Evolutionary conservation across 2,888 invertebrate species (phyloP), one percentile per base, ranked within the genome.

Genomic region (Anthophora plumipes): DNA sequence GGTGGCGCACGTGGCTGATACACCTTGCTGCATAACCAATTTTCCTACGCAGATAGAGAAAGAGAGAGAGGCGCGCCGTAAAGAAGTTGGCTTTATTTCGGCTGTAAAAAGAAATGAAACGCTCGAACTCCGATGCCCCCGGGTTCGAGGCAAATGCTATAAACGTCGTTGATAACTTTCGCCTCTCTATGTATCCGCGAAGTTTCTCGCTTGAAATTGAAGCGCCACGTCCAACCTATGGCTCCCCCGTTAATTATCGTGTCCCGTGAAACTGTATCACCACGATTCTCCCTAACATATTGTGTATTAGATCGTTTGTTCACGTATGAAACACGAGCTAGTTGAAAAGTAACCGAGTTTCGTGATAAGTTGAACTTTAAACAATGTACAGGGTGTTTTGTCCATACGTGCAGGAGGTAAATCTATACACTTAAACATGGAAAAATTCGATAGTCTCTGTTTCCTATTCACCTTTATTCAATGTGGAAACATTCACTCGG

Each of bases 51-150:
- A 4, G 31, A 31, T 1, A 20, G 8, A 50, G 20, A 6, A 14
- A 52, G 7, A 6, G 39, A 25, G 46, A 46, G 46, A 31, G 68
- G 6, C 68, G 63, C 46, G 17, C 31, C 63, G 25, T 68, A 68
- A 68, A 57, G 43, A 57, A 57, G 14, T 20, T 22, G 14, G 37
- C 14, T 74, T 74, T 60, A 74, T 60, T 43, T 20, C 43, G 59
- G 17, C 60, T 60, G 43, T 74, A 74, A 74, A 74, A 57, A 8
- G 31, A 20, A 59, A 25, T 41, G 31, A 67, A 59, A 59, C 25
- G 41, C n/a, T 41, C 25, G 12, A 37, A 43, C 37, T 22, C 22
- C 37, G n/a, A 22, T n/a, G 14, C 43, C 25, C 17, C 8, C 4
- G 14, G 14, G 5, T 31, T 55, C 54, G 25, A 25, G n/a, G 25